Base-by-base conservation (phyloP, 2,113 vertebrate species). In the Cyanocitta stelleri region DNA sequence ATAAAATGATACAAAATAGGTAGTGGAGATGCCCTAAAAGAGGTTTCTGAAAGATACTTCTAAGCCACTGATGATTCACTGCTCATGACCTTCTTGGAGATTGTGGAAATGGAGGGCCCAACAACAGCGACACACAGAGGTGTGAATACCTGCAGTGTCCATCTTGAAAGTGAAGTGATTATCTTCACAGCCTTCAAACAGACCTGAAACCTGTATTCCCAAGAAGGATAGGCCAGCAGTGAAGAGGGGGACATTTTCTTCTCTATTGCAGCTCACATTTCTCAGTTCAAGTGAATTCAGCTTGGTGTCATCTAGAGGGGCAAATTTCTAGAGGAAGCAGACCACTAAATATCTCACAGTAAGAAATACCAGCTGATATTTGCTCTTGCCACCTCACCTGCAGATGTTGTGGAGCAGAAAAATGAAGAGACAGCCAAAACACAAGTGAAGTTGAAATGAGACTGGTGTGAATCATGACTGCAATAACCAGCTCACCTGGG, bases 401-500 rank as follows among this genome's bases (percentile, higher is more conserved):
- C 43, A 80, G 49, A 19, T 71, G 46, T 58, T 44, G 51, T 49
- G 67, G 43, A 76, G 49, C 0, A 0, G 59, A 86, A 95, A 92
- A 94, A 86, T 3, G 13, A 80, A 85, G 43, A 89, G 75, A 64
- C 43, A 77, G 89, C 67, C 71, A 79, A 91, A 96, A 83, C 44
- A 80, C 33, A 93, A 93, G 49, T n/a, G 66, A 95, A 85, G 87
- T 85, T 95, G 83, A 89, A 94, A 90, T 77, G 51, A 91, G 84
- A 49, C 32, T 61, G 58, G 54, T 79, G 87, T 96, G 94, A 93
- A 87, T 96, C 95, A 96, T 85, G 93, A 80, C 78, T 83, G 82
- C 37, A 96, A 96, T 96, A 96, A 96, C 67, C 67, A 74, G 49
- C 79, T 95, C 91, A 94, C 89, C 93, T 82, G 75, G 85, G 71